Percentiles rank a stretch among this genome's conserved stretches.
Conservation (phyloP, 2,888 invertebrate genomes). For the Dasysyrphus albostriatus region DNA sequence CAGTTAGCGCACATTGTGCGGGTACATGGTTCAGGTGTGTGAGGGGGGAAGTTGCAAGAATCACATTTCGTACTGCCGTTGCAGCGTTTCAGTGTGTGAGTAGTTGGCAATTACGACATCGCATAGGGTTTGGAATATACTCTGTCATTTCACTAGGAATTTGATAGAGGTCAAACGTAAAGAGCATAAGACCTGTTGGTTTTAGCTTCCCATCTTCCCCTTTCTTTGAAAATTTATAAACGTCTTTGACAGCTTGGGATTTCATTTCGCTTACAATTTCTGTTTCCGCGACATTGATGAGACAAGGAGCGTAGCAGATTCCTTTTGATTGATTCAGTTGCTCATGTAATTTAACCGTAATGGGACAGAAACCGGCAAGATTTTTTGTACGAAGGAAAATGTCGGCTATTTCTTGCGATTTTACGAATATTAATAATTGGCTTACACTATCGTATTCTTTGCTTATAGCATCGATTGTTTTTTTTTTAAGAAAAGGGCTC, state of each 20-base stretch:
- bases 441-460: too few relatives aligned
- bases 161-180: background rate
- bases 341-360: constrained; percentile 7
- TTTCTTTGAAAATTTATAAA: too few relatives aligned
- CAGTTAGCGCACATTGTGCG: background rate
- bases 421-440: constrained; percentile 2
- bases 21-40: background rate
- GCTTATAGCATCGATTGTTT: too few relatives aligned
- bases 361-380: constrained; percentile 1
- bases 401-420: background rate
- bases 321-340: constrained; percentile 4
- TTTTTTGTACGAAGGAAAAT: background rate
- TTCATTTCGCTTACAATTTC: too few relatives aligned
- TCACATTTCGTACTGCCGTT: background rate
- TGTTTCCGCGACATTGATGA: too few relatives aligned
- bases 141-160: background rate
- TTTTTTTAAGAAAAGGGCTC: too few relatives aligned
- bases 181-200: too few relatives aligned
- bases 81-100: background rate
- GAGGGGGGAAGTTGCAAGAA: background rate
- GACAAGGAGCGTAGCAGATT: background rate
- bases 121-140: background rate
- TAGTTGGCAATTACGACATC: background rate
- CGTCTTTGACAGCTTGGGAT: too few relatives aligned
- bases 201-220: too few relatives aligned